phyloP scores from a whole-genome alignment of 2,888 invertebrate genomes.

The Noctua pronuba region DNA sequence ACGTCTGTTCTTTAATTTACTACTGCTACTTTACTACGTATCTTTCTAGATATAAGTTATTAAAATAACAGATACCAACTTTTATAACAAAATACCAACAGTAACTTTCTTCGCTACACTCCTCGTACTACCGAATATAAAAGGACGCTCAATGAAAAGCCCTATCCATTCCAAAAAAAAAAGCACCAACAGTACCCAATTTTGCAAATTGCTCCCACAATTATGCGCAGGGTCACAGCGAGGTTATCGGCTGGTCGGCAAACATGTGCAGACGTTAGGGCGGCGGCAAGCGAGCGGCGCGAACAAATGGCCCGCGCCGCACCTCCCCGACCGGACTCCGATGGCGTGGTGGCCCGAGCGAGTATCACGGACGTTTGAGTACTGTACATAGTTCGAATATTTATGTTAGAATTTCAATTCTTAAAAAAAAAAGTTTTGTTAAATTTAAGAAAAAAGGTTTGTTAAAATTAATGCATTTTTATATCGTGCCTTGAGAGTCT shows the following conservation, averaged over 20 bases:
- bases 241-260: conserved; percentile 64
- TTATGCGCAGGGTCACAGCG: conserved; percentile 57
- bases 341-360: conserved; percentile 18
- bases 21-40: background rate
- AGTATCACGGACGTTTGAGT: conserved; percentile 49
- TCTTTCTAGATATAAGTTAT: background rate
- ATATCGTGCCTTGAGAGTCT: background rate
- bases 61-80: background rate
- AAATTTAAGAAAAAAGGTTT: too few species aligned
- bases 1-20: background rate
- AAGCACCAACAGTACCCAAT: conserved; percentile 18
- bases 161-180: conserved; percentile 24
- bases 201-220: conserved; percentile 57
- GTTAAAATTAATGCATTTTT: too few species aligned
- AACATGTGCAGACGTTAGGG: conserved; percentile 67
- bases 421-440: background rate
- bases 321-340: conserved; percentile 16
- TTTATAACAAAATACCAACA: too few species aligned
- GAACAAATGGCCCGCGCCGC: conserved; percentile 56
- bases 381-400: conserved; percentile 34
- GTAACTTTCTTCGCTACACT: background rate
- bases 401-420: background rate
- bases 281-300: conserved; percentile 49
- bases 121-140: background rate
- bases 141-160: conserved; percentile 33